Base-by-base conservation (phyloP, 2,797 vertebrate species). In the Silurus aristotelis region DNA sequence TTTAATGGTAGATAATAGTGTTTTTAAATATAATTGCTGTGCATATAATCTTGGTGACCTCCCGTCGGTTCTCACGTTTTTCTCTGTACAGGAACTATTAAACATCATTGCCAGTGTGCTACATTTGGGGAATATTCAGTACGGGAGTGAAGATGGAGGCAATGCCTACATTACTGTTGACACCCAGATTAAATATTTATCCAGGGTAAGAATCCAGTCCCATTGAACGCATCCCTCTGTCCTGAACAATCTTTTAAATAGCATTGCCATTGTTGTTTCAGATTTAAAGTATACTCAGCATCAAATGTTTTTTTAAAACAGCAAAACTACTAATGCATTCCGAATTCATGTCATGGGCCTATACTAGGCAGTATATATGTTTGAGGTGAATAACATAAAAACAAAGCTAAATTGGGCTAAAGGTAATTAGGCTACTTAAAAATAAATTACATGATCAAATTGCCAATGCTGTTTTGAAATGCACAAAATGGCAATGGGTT, bases 101-200 rank as follows among this genome's bases (percentile, higher is more conserved):
- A 99, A 97, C 90, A 96, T 99, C 0, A 95, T 99, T 46, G 97
- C 97, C 86, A 99, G 98, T 0, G 97, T 99, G 71, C 93, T 99
- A 25, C 98, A 99, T 87, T 91, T 99, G 91, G 98, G 98, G 10
- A 99, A 99, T 0, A 94, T 98, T 87, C 97, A 99, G 89, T 99
- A 97, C 71, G 95, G 94, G 1, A 95, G 93, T 0, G 96, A 99
- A 1, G 98, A 99, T 31, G 92, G 96, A 31, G 96, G 97, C 38
- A 95, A 91, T 0, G 95, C 96, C 76, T 96, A 94, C 92, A 98
- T 99, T 92, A 96, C 96, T 1, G 96, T 96, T 0, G 98, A 99
- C 89, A 97, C 96, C 25, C 98, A 99, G 94, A 96, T 99, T 87
- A 98, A 97, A 93, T 98, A 99, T 90, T 94, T 99, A 93, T 94